Evolutionary conservation across 2,113 vertebrate genomes (phyloP).

Genomic region (Sigmodon hispidus): DNA sequence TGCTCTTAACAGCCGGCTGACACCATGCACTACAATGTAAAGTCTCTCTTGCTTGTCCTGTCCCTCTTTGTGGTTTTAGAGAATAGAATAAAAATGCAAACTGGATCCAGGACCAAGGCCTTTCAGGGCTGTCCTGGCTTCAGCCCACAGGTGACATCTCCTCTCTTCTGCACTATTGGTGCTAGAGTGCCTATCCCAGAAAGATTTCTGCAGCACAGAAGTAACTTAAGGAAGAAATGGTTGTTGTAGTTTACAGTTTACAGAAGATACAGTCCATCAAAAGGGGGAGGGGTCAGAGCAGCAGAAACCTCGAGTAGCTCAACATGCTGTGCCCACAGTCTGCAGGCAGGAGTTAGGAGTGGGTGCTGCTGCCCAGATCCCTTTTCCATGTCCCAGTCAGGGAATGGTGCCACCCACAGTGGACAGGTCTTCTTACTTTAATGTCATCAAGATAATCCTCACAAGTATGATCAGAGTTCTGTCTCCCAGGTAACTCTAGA

Average conservation of each 20-base stretch:
- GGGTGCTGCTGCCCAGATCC: background rate
- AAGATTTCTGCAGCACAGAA: background rate
- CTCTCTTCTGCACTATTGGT: too few species aligned
- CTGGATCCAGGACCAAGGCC: too few species aligned
- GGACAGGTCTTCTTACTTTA: background rate
- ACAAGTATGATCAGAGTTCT: background rate
- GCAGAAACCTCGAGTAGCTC: background rate
- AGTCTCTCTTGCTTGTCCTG: background rate
- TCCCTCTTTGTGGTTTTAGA: too few species aligned
- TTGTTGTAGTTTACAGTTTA: background rate
- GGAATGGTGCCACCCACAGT: background rate
- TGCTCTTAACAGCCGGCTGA: too few species aligned
- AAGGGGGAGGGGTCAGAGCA: background rate
- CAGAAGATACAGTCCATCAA: background rate
- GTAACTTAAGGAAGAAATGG: background rate
- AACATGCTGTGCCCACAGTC: background rate
- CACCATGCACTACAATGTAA: too few species aligned
- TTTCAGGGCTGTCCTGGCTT: too few species aligned
- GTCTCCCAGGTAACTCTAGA: background rate
- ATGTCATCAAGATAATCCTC: background rate
- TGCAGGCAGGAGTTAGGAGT: background rate
- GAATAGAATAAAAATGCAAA: too few species aligned
- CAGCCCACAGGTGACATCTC: too few species aligned
- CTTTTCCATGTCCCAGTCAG: background rate
- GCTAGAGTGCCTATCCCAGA: too few species aligned